Evolutionary conservation across 1,140 invertebrate species (phyloP), one percentile per base, ranked within the genome.

Genomic region (Armadillidium nasatum): DNA sequence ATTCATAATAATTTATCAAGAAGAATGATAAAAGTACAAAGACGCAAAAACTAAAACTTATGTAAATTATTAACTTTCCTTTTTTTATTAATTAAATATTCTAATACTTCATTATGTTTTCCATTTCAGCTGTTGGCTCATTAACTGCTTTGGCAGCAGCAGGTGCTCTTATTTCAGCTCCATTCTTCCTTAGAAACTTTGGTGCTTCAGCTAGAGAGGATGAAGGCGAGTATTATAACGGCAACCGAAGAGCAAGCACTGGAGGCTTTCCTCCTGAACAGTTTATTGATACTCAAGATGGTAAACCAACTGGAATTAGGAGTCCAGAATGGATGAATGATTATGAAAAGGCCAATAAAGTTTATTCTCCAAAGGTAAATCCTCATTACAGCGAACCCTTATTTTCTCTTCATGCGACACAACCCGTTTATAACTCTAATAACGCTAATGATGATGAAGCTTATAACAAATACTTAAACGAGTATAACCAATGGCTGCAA

Each of bases 381-480:
- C 50, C 50, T 15, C 50, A 60, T 19, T 60, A 60, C 19, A 60
- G 19, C 50, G 50, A 60, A 19, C 50, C 50, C 7, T 60, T 7
- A 15, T 60, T 60, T 19, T 13, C 50, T 15, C 11, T 60, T 60
- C 50, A 60, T 60, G 19, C 50, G 19, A 3, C 50, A 15, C 50
- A 60, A 60, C 11, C 19, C 19, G 11, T 15, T 4, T 19, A 60
- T 60, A 19, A 60, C 19, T 1, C 2, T 13, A 60, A 15, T 19
- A 19, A 13, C 19, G 19, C 11, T 7, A 60, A 60, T 15, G 50
- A 60, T 60, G 50, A 60, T 19, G 50, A 60, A 60, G 50, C 11
- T 13, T 60, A 60, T 19, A 60, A 60, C 19, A 60, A 60, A 60
- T 60, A 60, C 19, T 19, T 60, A 60, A 60, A 60, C 50, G 50